Conservation (phyloP, 2,797 vertebrate genomes). For the Micromesistius poutassou region DNA sequence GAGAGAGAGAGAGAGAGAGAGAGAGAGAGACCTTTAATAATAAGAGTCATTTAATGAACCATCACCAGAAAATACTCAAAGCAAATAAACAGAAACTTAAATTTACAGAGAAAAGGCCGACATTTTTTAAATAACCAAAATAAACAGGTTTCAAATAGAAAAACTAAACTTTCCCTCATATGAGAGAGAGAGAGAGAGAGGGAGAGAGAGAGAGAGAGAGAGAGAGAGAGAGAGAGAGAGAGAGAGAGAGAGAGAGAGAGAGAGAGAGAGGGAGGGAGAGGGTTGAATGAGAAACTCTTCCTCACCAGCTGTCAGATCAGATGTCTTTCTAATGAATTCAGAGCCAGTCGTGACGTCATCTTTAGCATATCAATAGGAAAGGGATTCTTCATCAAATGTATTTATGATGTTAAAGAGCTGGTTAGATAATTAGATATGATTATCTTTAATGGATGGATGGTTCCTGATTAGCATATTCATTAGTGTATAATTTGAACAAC, state of each 20-base stretch:
- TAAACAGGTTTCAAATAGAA: conserved; percentile 20
- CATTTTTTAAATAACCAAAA: too few species aligned
- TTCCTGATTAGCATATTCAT: not conserved
- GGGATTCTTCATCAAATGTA: not conserved
- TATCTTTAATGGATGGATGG: not conserved
- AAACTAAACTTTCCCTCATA: too few species aligned
- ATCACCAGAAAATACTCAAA: too few species aligned
- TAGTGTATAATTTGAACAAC: not conserved
- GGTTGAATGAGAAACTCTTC: not conserved
- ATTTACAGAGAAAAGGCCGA: not conserved
- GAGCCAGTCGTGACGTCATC: conserved; percentile 28
- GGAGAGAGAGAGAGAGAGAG: conserved; percentile 43
- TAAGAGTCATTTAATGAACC: too few species aligned
- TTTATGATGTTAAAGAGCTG: not conserved
- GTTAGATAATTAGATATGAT: not conserved
- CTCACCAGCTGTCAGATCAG: conserved; percentile 50
- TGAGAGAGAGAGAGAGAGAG: conserved; percentile 41
- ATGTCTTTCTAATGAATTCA: conserved; percentile 54
- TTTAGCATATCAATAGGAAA: conserved; percentile 24
- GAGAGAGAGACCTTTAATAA: not conserved
- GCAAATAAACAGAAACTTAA: too few species aligned
- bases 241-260: conserved; percentile 34
- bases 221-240: conserved; percentile 42
- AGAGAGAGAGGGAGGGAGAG: too few species aligned
- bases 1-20: not conserved